phyloP scores from a whole-genome alignment of 2,888 invertebrate species.

The Macropis europaea region DNA sequence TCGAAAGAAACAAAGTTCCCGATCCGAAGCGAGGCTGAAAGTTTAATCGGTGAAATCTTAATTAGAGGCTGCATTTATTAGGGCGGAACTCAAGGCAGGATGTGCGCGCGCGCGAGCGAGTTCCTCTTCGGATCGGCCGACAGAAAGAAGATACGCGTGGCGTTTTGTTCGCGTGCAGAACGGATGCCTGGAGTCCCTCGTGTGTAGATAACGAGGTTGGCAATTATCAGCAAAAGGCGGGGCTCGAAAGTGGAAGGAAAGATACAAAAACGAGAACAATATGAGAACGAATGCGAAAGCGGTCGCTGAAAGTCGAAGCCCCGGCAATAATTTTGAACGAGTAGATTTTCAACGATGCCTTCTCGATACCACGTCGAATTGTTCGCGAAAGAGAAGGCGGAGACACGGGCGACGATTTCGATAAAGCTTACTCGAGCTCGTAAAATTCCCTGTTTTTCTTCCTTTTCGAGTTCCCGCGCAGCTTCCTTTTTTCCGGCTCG shows the following conservation, averaged over 20 bases:
- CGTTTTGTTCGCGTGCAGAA: slow-evolving; percentile 32
- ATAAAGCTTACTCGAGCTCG: neutral
- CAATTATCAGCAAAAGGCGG: slow-evolving; percentile 41
- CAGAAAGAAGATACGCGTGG: slow-evolving; percentile 24
- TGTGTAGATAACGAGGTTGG: slow-evolving; percentile 42
- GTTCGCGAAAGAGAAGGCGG: neutral
- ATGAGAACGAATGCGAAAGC: neutral
- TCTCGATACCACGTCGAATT: neutral
- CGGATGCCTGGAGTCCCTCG: slow-evolving; percentile 20
- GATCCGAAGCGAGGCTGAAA: slow-evolving; percentile 10
- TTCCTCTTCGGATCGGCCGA: slow-evolving; percentile 2
- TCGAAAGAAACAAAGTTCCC: slow-evolving; percentile 40
- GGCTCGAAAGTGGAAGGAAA: neutral
- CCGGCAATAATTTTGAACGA: slow-evolving; percentile 23
- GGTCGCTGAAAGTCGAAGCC: neutral
- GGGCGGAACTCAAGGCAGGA: slow-evolving; percentile 34
- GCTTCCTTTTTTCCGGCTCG: no score
- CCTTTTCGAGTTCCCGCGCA: no score
- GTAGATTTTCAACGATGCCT: neutral
- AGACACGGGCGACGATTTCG: neutral
- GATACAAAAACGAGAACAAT: neutral
- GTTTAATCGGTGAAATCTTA: slow-evolving; percentile 53
- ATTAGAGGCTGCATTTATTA: slow-evolving; percentile 50
- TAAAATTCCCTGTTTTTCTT: neutral
- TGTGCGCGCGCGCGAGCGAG: slow-evolving; percentile 1